phyloP scores from a whole-genome alignment of 2,888 invertebrate genomes.

The Chrysotoxum bicinctum region DNA sequence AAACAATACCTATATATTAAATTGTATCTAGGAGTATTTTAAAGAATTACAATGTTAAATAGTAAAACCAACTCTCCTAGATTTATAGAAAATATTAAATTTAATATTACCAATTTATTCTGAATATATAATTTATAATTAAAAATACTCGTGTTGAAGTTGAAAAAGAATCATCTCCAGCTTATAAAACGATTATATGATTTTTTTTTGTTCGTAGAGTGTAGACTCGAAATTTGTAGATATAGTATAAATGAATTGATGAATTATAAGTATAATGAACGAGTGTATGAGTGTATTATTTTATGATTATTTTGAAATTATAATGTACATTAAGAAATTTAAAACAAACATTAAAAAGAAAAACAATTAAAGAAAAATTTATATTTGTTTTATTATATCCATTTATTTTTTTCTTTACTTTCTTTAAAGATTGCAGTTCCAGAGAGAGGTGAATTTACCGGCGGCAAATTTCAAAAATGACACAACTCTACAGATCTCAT shows the following conservation, averaged over 20 bases:
- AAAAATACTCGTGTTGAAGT: background rate
- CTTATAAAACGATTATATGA: background rate
- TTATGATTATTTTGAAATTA: slow-evolving; percentile 58
- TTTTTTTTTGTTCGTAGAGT: slow-evolving; percentile 45
- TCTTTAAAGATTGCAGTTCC: no score
- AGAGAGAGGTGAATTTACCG: no score
- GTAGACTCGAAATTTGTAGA: slow-evolving; percentile 21
- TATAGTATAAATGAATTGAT: slow-evolving; percentile 4
- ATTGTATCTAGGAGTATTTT: background rate
- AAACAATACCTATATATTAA: background rate
- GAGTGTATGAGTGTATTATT: slow-evolving; percentile 58
- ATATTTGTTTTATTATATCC: background rate
- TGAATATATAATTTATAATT: slow-evolving; percentile 7
- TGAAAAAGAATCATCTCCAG: slow-evolving; percentile 14
- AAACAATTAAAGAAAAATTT: slow-evolving; percentile 45
- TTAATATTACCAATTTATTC: slow-evolving; percentile 20
- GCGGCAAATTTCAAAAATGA: no score
- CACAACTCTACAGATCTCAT: no score
- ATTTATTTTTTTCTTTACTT: no score
- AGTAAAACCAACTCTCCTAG: slow-evolving; percentile 34
- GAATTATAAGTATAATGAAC: slow-evolving; percentile 23
- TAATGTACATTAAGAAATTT: slow-evolving; percentile 51
- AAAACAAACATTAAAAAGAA: slow-evolving; percentile 42
- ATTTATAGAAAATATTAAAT: slow-evolving; percentile 40
- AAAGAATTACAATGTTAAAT: slow-evolving; percentile 23